Evolutionary conservation across 2,113 vertebrate species (phyloP).

Genomic region (Notarius quadriscutis): DNA sequence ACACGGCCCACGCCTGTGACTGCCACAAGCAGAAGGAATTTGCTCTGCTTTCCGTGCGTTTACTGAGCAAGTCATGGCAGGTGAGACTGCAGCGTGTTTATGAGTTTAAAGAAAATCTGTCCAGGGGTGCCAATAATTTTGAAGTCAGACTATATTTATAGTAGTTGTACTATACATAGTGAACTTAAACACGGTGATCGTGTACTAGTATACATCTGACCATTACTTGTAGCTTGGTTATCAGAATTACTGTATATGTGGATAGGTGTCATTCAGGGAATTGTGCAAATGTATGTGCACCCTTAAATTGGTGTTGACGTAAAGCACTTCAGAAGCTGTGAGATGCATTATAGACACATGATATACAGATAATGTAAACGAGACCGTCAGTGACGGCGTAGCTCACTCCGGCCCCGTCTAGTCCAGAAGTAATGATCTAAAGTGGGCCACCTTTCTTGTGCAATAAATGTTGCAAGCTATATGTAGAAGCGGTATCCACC

Average conservation of each 20-base stretch:
- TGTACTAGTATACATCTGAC: no score
- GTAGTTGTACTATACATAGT: not conserved
- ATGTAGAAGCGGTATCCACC: no score
- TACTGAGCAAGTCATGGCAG: conserved; percentile 67
- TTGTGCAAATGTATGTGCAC: no score
- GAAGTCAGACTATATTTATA: not conserved
- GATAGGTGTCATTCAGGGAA: not conserved
- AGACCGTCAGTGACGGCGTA: no score
- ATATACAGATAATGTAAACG: no score
- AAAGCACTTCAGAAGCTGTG: no score
- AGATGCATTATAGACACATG: no score
- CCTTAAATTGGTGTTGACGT: no score
- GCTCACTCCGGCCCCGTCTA: no score
- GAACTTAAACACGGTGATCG: not conserved
- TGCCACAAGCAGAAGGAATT: conserved; percentile 66
- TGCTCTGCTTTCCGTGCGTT: conserved; percentile 51
- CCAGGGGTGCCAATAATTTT: not conserved
- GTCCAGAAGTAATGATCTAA: no score
- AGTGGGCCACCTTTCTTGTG: no score
- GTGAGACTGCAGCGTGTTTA: conserved; percentile 61
- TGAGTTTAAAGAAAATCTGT: conserved; percentile 40
- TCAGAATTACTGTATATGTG: not conserved
- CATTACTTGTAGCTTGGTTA: not conserved
- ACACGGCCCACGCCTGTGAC: conserved; percentile 40
- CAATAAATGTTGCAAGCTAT: no score